These are phyloP conservation scores for Eucriotettix oculatus DNA, from an alignment of 2,888 invertebrate genomes.

Conservation along the genomic window DNA sequence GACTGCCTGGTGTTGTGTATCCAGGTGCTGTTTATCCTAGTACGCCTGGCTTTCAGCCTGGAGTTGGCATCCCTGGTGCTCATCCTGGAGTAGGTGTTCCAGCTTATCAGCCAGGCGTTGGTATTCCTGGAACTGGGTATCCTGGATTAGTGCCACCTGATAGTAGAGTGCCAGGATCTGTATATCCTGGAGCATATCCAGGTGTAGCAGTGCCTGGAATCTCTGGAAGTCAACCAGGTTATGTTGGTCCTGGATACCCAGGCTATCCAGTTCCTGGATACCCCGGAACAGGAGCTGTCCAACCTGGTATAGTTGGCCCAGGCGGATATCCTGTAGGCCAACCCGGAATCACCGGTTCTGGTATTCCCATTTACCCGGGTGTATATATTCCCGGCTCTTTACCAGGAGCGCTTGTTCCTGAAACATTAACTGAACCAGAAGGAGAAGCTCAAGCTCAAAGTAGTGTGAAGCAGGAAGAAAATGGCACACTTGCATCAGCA, in stretches of 20 bases:
- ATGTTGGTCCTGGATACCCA: neutral
- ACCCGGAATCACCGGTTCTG: constrained; percentile 3
- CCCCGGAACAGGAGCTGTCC: constrained; percentile 1
- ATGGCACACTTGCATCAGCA: constrained; percentile 58
- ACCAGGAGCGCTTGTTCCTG: constrained; percentile 14
- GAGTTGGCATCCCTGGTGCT: neutral
- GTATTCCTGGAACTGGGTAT: constrained; percentile 8
- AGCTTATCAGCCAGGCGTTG: constrained; percentile 5
- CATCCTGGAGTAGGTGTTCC: constrained; percentile 2
- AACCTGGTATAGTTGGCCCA: constrained; percentile 1
- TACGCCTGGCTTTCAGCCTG: constrained; percentile 1
- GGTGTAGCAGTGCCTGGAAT: neutral
- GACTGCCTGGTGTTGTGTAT: no score
- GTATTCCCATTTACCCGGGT: neutral
- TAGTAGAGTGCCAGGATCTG: neutral
- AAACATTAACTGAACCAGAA: constrained; percentile 20
- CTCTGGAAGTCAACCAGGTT: constrained; percentile 1
- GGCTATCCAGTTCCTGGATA: constrained; percentile 1
- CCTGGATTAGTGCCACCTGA: constrained; percentile 2
- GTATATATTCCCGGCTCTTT: constrained; percentile 9
- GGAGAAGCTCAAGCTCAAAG: constrained; percentile 60
- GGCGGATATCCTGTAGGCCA: constrained; percentile 5
- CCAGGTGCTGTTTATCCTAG: constrained; percentile 3
- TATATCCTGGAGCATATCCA: neutral
- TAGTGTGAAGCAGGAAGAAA: constrained; percentile 34